These are phyloP conservation scores for Pseudochirops corinnae DNA, from an alignment of 2,797 vertebrate genomes.

Conservation along the genomic window DNA sequence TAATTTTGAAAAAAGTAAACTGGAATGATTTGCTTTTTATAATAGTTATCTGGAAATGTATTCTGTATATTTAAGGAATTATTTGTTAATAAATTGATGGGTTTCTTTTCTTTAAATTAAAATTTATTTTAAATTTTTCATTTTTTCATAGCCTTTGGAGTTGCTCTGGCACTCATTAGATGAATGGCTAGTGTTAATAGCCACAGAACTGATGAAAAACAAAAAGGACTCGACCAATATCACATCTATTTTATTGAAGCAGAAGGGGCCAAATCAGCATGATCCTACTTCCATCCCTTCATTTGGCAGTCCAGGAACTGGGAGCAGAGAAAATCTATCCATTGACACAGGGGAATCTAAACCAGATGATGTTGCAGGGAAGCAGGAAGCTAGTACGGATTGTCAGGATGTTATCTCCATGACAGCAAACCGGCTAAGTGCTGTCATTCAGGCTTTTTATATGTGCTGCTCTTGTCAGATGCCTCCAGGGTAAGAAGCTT, in stretches of 20 bases:
- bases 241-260: slow-evolving; percentile 95
- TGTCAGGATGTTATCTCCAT: slow-evolving; percentile 98
- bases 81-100: not conserved
- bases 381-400: slow-evolving; percentile 90
- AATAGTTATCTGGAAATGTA: slow-evolving; percentile 44
- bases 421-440: slow-evolving; percentile 97
- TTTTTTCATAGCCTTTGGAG: slow-evolving; percentile 92
- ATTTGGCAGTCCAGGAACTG: slow-evolving; percentile 80
- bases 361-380: slow-evolving; percentile 84
- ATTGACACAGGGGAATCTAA: slow-evolving; percentile 78
- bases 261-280: slow-evolving; percentile 86
- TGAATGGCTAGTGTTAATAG: slow-evolving; percentile 98
- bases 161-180: slow-evolving; percentile 98
- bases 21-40: slow-evolving; percentile 49
- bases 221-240: slow-evolving; percentile 91
- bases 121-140: not conserved
- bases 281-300: slow-evolving; percentile 85
- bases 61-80: slow-evolving; percentile 46
- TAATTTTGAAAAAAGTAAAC: slow-evolving; percentile 46
- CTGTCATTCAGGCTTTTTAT: slow-evolving; percentile 99
- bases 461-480: slow-evolving; percentile 99
- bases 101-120: not conserved
- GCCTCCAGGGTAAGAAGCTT: slow-evolving; percentile 92
- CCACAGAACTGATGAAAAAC: slow-evolving; percentile 94
- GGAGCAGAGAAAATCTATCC: slow-evolving; percentile 78